These are phyloP conservation scores for Ericerus pela DNA, from an alignment of 1,140 invertebrate genomes.

Conservation along the genomic window DNA sequence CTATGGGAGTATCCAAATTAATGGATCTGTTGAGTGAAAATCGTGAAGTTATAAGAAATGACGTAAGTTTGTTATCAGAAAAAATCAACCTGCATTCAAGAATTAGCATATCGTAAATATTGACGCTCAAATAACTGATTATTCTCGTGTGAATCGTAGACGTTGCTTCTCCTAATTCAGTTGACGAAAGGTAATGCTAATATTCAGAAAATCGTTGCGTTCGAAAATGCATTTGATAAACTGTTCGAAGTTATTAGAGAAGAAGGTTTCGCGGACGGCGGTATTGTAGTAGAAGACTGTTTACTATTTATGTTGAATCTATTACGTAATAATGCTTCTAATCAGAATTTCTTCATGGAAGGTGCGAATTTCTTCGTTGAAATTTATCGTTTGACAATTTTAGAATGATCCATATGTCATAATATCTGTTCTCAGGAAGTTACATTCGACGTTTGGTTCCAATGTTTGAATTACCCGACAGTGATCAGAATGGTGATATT, in stretches of 20 bases:
- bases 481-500: slow-evolving; percentile 48
- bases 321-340: slow-evolving; percentile 87
- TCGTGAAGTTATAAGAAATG: slow-evolving; percentile 91
- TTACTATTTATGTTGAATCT: slow-evolving; percentile 87
- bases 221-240: slow-evolving; percentile 96
- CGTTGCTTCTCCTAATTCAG: slow-evolving; percentile 79
- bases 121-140: background rate
- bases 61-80: slow-evolving; percentile 42
- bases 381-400: background rate
- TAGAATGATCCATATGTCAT: background rate
- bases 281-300: slow-evolving; percentile 97
- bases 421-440: slow-evolving; percentile 37
- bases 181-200: slow-evolving; percentile 92
- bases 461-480: slow-evolving; percentile 65
- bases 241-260: slow-evolving; percentile 83
- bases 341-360: slow-evolving; percentile 98
- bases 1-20: slow-evolving; percentile 93
- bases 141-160: slow-evolving; percentile 33
- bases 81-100: background rate
- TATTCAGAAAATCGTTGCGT: slow-evolving; percentile 98
- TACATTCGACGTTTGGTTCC: slow-evolving; percentile 79
- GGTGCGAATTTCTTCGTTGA: slow-evolving; percentile 34
- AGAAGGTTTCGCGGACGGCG: slow-evolving; percentile 87
- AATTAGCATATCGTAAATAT: background rate
- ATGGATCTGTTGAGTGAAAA: slow-evolving; percentile 90